Evolutionary conservation across 2,888 invertebrate species (phyloP), one percentile per base, ranked within the genome.

Genomic region (Andrena flavipes): DNA sequence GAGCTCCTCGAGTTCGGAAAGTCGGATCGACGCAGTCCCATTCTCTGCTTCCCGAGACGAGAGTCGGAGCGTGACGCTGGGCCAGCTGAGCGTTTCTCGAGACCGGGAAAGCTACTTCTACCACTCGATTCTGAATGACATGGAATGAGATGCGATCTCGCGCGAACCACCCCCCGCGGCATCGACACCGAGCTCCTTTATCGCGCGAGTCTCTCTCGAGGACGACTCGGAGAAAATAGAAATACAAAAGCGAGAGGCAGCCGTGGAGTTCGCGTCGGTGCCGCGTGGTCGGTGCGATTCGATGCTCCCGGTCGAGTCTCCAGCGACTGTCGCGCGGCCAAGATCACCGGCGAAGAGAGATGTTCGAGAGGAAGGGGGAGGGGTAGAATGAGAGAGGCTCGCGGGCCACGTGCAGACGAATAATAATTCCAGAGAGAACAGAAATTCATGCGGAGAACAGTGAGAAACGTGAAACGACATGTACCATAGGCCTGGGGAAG

Each of bases 301-400:
- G 51, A 51, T 51, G 51, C 54, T 10, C 20, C 30, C 20, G 26
- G 26, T 64, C 10, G 4, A 49, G n/a, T 4, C 29, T 63, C 49
- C 16, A 72, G 26, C 63, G 26, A 30, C n/a, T 35, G 13, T 56
- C 77, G 70, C 62, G 69, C 13, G 20, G 60, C 48, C 62, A 30
- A 74, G 60, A 67, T 51, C 69, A 48, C 67, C 69, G 70, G 76
- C 71, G 69, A 76, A 68, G 76, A 80, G 76, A 85, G 76, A 68
- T 56, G 60, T 60, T 60, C 51, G 65, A 74, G 77, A 87, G 79
- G 76, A 82, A 77, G 70, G 72, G 68, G 65, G 73, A 72, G 68
- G 65, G 67, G 48, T 42, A 82, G 70, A 74, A 85, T 76, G 86
- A 82, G 71, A 85, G 82, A 87, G 80, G 75, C 79, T 73, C 74